Conservation (phyloP, 2,888 invertebrate genomes). For the Plagiodera versicolora region DNA sequence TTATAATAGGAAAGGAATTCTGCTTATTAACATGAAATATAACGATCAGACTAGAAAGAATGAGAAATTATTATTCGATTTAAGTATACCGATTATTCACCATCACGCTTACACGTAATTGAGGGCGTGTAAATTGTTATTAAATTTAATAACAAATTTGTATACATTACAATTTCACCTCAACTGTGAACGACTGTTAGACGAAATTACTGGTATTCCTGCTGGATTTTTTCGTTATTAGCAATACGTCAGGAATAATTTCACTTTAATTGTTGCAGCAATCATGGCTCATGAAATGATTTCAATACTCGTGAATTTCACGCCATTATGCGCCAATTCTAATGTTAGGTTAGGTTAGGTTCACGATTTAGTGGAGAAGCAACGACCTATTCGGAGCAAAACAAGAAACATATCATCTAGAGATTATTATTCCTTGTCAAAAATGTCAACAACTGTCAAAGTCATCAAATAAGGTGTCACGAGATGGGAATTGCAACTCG, state of each 20-base stretch:
- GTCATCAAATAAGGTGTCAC: no score
- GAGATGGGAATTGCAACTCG: no score
- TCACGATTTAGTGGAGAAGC: no score
- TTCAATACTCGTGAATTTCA: neutral
- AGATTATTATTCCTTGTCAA: no score
- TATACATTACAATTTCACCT: conserved; percentile 22
- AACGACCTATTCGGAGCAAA: no score
- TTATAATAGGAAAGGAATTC: conserved; percentile 19
- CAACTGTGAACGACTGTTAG: conserved; percentile 22
- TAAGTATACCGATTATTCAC: conserved; percentile 22
- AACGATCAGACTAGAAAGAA: conserved; percentile 21
- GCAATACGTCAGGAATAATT: conserved; percentile 15
- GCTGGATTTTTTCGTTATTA: conserved; percentile 12
- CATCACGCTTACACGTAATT: conserved; percentile 14
- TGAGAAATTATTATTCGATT: conserved; percentile 15
- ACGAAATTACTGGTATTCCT: conserved; percentile 19
- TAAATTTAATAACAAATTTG: conserved; percentile 24
- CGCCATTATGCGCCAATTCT: no score
- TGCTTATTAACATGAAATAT: conserved; percentile 22
- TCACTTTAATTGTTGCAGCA: conserved; percentile 10
- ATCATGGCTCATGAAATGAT: conserved; percentile 8
- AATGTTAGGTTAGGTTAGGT: no score
- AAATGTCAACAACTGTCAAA: no score
- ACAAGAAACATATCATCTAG: no score
- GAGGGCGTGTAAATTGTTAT: conserved; percentile 23